A percentile compares a stretch with the other conserved stretches of the same genome.
phyloP scores from a whole-genome alignment of 2,888 invertebrate species.

The Cyrtodaria siliqua region DNA sequence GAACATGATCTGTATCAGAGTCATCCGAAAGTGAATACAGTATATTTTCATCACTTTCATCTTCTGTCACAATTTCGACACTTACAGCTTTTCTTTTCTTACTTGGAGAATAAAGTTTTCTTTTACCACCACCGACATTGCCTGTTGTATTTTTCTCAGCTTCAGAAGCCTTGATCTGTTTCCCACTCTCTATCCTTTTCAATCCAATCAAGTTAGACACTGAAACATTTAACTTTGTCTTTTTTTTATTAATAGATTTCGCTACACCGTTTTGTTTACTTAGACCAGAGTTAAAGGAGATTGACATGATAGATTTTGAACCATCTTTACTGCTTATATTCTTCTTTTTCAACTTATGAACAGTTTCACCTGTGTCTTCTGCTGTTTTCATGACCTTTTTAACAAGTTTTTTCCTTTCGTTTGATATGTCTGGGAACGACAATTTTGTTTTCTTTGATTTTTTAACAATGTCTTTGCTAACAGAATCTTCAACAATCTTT shows the following conservation, averaged over 20 bases:
- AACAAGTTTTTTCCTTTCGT: constrained; percentile 3
- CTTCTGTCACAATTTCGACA: too few relatives aligned
- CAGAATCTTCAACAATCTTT: background rate
- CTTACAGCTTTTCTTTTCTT: constrained; percentile 23
- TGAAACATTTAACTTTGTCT: constrained; percentile 25
- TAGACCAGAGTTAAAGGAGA: constrained; percentile 1
- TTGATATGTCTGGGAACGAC: background rate
- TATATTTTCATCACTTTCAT: constrained; percentile 33
- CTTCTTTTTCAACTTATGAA: too few relatives aligned
- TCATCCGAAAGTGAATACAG: too few relatives aligned
- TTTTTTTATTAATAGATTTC: constrained; percentile 31
- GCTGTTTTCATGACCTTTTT: background rate
- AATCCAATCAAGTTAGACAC: constrained; percentile 29
- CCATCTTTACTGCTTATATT: too few relatives aligned
- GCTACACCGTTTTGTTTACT: too few relatives aligned
- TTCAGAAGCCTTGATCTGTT: background rate
- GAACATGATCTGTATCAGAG: too few relatives aligned
- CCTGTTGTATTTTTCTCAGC: too few relatives aligned
- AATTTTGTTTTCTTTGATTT: constrained; percentile 6
- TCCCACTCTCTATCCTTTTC: constrained; percentile 12
- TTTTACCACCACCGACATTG: background rate
- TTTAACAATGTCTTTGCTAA: background rate
- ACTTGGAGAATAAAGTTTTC: background rate
- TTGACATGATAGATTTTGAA: too few relatives aligned
- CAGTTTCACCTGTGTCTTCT: background rate